Conservation (phyloP, 1,140 invertebrate species). For the Nylanderia fulva region DNA sequence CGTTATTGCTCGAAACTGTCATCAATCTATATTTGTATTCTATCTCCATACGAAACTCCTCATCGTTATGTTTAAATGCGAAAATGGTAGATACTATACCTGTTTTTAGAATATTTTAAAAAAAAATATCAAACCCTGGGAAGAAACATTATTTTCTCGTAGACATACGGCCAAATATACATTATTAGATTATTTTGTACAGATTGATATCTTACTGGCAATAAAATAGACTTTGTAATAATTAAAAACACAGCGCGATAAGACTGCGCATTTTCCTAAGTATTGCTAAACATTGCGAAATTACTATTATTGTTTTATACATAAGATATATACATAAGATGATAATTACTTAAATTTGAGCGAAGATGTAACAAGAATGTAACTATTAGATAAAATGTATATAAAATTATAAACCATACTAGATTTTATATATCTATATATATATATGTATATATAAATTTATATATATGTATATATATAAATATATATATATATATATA, state of each 20-base stretch:
- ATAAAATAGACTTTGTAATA: constrained; percentile 25
- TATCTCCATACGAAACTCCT: background rate
- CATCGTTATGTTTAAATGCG: background rate
- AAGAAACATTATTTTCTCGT: background rate
- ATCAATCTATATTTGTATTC: constrained; percentile 11
- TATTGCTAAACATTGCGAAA: constrained; percentile 13
- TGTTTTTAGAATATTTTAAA: background rate
- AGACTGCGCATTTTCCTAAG: constrained; percentile 13
- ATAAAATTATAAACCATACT: constrained; percentile 3
- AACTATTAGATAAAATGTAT: constrained; percentile 26
- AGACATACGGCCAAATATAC: constrained; percentile 17
- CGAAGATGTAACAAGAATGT: constrained; percentile 15
- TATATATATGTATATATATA: background rate
- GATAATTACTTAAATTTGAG: constrained; percentile 19
- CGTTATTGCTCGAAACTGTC: constrained; percentile 44
- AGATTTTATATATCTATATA: background rate
- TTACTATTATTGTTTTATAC: background rate
- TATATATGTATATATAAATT: background rate
- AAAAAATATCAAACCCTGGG: background rate
- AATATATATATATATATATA: background rate
- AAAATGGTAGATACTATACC: background rate
- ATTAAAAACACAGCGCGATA: constrained; percentile 16
- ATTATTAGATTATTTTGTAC: constrained; percentile 38
- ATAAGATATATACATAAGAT: constrained; percentile 1
- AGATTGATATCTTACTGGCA: constrained; percentile 10